Conservation (phyloP, 2,888 invertebrate species). For the Helleia helle region DNA sequence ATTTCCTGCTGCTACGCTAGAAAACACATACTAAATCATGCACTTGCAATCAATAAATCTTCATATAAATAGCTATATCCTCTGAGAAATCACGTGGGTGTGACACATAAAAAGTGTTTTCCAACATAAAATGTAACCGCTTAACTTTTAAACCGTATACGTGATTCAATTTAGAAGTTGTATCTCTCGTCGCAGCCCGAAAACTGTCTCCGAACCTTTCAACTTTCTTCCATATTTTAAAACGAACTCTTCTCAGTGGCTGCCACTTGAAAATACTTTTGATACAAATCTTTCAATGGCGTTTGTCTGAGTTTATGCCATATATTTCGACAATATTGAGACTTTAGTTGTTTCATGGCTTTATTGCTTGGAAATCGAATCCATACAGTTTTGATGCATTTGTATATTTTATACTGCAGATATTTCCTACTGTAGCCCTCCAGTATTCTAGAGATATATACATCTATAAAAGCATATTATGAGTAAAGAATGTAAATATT, state of each 20-base stretch:
- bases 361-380: constrained; percentile 8
- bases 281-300: constrained; percentile 25
- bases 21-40: too few relatives aligned
- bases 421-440: neutral
- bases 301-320: constrained; percentile 14
- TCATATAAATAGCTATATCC: too few relatives aligned
- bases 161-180: constrained; percentile 71
- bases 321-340: constrained; percentile 11
- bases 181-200: constrained; percentile 47
- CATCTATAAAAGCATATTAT: too few relatives aligned
- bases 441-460: too few relatives aligned
- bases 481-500: too few relatives aligned
- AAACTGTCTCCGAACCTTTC: constrained; percentile 59
- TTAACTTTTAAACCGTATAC: constrained; percentile 72
- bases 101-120: constrained; percentile 60
- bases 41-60: too few relatives aligned
- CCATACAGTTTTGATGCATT: neutral
- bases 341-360: constrained; percentile 11
- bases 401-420: constrained; percentile 1
- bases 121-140: constrained; percentile 59
- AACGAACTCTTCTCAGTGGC: constrained; percentile 33
- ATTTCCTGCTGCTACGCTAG: too few relatives aligned
- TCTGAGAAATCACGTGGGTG: constrained; percentile 56
- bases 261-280: constrained; percentile 29
- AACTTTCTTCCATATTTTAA: constrained; percentile 54